These are phyloP conservation scores for Fragum whitleyi DNA, from an alignment of 2,888 invertebrate species.

Conservation along the genomic window DNA sequence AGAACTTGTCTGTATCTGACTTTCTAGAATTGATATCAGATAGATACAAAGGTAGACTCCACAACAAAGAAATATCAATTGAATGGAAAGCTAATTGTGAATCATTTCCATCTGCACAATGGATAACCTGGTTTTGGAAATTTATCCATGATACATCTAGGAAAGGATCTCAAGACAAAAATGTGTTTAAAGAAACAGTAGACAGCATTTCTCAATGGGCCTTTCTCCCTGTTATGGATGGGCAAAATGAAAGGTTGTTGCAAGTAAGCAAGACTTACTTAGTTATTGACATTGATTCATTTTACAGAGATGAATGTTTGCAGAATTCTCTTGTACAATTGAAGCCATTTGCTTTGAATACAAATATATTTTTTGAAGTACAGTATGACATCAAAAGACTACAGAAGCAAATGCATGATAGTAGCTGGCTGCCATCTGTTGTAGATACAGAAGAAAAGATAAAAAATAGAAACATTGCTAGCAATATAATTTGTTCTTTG, in stretches of 20 bases:
- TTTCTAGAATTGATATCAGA: constrained; percentile 12
- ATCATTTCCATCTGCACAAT: background rate
- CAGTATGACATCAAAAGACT: background rate
- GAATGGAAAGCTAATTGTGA: background rate
- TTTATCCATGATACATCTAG: background rate
- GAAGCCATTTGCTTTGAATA: background rate
- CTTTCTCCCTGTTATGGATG: background rate
- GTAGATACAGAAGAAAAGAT: background rate
- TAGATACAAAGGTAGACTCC: background rate
- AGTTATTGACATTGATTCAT: background rate
- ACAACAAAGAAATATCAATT: background rate
- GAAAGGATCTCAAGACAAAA: background rate
- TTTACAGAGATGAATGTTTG: background rate
- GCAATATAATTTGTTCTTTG: background rate
- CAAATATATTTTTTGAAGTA: background rate
- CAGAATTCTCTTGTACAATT: background rate
- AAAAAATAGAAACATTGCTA: background rate
- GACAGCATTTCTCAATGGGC: background rate
- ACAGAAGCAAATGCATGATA: too few relatives aligned
- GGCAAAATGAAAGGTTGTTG: background rate
- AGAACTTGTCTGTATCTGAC: background rate
- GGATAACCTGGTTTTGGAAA: constrained; percentile 23
- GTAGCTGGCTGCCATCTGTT: background rate
- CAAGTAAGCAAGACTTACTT: background rate
- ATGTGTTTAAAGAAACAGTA: background rate